Base-by-base conservation (phyloP, 2,888 invertebrate species). In the Apamea crenata region DNA sequence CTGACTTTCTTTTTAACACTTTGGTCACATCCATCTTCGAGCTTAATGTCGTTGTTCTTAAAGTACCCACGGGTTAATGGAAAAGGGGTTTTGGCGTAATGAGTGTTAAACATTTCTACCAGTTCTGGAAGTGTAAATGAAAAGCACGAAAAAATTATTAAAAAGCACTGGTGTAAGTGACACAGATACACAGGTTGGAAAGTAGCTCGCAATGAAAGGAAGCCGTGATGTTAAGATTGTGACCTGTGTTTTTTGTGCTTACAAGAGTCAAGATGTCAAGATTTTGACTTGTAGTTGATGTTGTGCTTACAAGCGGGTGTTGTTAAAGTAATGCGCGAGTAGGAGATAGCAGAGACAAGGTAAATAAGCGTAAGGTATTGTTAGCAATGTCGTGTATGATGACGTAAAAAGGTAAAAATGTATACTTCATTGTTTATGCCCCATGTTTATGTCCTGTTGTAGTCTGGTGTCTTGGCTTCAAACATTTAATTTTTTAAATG, bases 91-190 rank as follows among this genome's bases (percentile, higher is more conserved):
- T 96, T 96, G 90, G 91, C 93, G 92, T 92, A 96, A 93, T 92
- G 92, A 91, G 90, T 90, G 91, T 89, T 92, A 92, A 91, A 89
- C 91, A 94, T 90, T 90, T 93, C 90, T 92, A 93, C 89, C 91
- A 92, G 88, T 91, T 96, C 96, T 96, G 96, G 92, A 96, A 96
- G 94, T 94, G 93, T 91, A 95, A 96, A 95, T 94, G 94, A 94
- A 93, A 95, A 95, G 96, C 95, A 89, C 94, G 90, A 94, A 93
- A 93, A 92, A 93, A 92, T 92, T 89, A 93, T 85, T 91, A 93
- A 87, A 92, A 94, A 94, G 95, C 95, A 90, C 86, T 88, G 88
- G 87, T 86, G 91, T 92, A 92, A 93, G 91, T 91, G 86, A 92
- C 87, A 91, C 73, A 85, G 81, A 83, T 68, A 77, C 18, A 68